A percentile compares a stretch with the other conserved stretches of the same genome.
Conservation (phyloP, 1,140 invertebrate species). For the Chelonus insularis region DNA sequence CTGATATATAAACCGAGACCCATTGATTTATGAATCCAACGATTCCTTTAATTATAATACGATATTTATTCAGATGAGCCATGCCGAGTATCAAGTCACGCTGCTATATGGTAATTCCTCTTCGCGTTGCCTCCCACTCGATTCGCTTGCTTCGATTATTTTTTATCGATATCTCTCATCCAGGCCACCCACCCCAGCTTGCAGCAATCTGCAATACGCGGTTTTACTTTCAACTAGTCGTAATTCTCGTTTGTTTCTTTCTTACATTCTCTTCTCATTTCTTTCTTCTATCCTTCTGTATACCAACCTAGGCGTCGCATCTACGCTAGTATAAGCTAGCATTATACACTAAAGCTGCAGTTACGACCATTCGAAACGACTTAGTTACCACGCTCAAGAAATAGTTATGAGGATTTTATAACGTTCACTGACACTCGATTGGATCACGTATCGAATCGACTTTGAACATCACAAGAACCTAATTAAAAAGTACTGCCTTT, state of each 20-base stretch:
- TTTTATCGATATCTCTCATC: constrained; percentile 10
- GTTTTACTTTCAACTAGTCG: background rate
- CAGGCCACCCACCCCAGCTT: constrained; percentile 12
- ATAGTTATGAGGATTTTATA: constrained; percentile 15
- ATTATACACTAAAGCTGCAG: background rate
- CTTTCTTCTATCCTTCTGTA: constrained; percentile 1
- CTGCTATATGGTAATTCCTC: constrained; percentile 54
- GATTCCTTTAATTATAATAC: constrained; percentile 62
- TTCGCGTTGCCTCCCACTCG: constrained; percentile 35
- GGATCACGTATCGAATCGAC: constrained; percentile 25
- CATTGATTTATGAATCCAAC: constrained; percentile 57
- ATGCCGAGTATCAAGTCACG: constrained; percentile 48
- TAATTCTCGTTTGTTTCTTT: background rate
- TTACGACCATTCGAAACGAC: constrained; percentile 17
- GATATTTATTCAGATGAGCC: constrained; percentile 59
- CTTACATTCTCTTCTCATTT: no score
- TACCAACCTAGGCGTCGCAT: no score
- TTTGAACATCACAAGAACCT: background rate
- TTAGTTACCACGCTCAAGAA: constrained; percentile 21
- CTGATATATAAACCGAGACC: constrained; percentile 57
- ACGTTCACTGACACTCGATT: constrained; percentile 14
- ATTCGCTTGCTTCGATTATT: constrained; percentile 19
- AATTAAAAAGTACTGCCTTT: constrained; percentile 25
- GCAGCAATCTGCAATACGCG: background rate
- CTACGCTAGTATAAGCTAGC: background rate